Percentiles rank a stretch among this genome's conserved stretches.
Conservation (phyloP, 2,888 invertebrate genomes). For the Spilarctia lutea region DNA sequence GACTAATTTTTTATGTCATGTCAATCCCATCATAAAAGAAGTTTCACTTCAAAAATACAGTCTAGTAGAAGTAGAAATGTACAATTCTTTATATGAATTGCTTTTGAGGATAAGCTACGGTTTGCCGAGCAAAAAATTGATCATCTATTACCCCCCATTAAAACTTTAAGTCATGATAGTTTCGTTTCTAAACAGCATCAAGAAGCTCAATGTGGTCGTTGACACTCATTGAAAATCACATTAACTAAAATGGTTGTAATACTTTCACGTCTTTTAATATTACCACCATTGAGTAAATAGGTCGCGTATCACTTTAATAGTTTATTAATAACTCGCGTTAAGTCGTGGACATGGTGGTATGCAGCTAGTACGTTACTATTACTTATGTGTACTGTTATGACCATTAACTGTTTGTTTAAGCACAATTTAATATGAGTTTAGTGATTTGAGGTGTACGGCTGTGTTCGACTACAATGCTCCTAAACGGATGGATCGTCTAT, state of each 20-base stretch:
- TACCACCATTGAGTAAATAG: constrained; percentile 41
- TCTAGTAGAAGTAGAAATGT: too few species aligned
- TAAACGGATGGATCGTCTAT: not conserved
- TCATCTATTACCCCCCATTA: not conserved
- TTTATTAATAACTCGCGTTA: constrained; percentile 50
- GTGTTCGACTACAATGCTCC: not conserved
- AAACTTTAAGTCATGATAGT: not conserved
- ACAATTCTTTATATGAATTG: too few species aligned
- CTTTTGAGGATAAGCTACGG: not conserved
- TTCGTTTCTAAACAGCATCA: not conserved
- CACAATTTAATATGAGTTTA: not conserved
- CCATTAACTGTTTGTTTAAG: not conserved
- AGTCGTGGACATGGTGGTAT: constrained; percentile 37
- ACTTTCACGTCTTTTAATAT: constrained; percentile 32
- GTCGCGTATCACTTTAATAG: constrained; percentile 44
- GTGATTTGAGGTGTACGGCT: not conserved
- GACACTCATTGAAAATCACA: constrained; percentile 3
- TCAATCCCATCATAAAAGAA: not conserved
- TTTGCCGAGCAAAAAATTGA: not conserved
- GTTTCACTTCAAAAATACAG: too few species aligned
- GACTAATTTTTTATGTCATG: not conserved
- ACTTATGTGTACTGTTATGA: not conserved
- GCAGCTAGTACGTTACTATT: constrained; percentile 18
- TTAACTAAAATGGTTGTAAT: constrained; percentile 16
- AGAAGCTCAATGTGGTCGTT: not conserved